Evolutionary conservation across 2,888 invertebrate species (phyloP).

Genomic region (Stictocephala bisonia): DNA sequence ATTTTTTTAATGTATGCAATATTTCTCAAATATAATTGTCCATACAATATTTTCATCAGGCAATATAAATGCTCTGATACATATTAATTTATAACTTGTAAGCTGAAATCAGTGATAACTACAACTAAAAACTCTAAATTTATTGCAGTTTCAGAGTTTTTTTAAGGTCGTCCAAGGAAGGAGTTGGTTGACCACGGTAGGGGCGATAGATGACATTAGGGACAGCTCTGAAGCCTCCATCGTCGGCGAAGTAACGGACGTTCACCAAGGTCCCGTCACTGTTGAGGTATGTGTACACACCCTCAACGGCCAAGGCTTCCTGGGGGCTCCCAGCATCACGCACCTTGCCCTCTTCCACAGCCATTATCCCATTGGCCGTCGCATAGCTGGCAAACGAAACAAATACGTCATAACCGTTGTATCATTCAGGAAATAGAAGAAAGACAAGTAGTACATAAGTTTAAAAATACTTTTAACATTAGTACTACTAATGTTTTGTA

Average conservation of each 20-base stretch:
- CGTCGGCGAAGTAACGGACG: constrained; percentile 74
- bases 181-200: too few species aligned
- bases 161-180: too few species aligned
- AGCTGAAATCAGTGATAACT: too few species aligned
- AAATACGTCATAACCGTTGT: background rate
- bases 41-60: too few species aligned
- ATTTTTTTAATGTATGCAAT: too few species aligned
- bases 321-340: constrained; percentile 69
- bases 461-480: background rate
- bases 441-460: background rate
- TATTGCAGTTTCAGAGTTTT: too few species aligned
- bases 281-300: constrained; percentile 75
- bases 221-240: constrained; percentile 67
- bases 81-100: too few species aligned
- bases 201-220: constrained; percentile 59
- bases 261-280: constrained; percentile 74
- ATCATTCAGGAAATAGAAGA: background rate
- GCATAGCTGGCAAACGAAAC: constrained; percentile 65
- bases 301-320: constrained; percentile 65
- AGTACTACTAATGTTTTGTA: background rate
- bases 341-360: constrained; percentile 70
- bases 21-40: too few species aligned
- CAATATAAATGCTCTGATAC: too few species aligned
- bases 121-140: too few species aligned
- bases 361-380: constrained; percentile 71